A percentile compares a stretch with the other conserved stretches of the same genome.
phyloP scores from a whole-genome alignment of 2,113 vertebrate genomes.

The Pogonocichla stellata region DNA sequence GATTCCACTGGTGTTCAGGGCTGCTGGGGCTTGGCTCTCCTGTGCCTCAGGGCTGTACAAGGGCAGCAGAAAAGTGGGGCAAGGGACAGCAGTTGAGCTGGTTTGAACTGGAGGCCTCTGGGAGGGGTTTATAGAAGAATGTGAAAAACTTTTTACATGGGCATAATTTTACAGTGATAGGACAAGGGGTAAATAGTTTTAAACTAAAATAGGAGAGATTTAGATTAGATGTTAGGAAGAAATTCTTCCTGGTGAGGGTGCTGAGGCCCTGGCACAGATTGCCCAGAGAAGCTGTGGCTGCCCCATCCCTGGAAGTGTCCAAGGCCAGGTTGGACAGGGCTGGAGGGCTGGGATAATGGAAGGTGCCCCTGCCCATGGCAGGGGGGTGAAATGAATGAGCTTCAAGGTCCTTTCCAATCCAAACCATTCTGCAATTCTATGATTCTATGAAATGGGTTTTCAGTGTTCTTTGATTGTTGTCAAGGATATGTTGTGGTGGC shows the following conservation, averaged over 20 bases:
- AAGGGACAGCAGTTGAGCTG: not conserved
- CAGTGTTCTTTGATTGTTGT: not conserved
- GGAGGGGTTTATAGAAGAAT: not conserved
- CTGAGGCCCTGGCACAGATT: accelerated
- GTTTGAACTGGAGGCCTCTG: not conserved
- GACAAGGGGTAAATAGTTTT: not conserved
- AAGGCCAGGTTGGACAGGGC: accelerated
- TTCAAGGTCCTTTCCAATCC: not conserved
- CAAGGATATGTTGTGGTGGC: not conserved
- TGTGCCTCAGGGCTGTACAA: not conserved
- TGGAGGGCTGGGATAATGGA: not conserved
- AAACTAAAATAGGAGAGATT: not conserved
- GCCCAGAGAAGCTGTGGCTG: not conserved
- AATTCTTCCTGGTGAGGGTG: not conserved
- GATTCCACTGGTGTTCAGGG: not conserved
- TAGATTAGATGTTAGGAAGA: not conserved
- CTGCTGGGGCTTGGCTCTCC: not conserved
- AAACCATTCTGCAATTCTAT: not conserved
- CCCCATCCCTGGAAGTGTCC: not conserved
- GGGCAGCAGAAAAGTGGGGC: not conserved
- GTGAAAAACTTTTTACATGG: not conserved
- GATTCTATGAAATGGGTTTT: not conserved
- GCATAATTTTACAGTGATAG: not conserved
- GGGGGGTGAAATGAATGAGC: not conserved
- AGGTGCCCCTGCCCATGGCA: not conserved